phyloP scores from a whole-genome alignment of 2,888 invertebrate species.

The Argyresthia albistria region DNA sequence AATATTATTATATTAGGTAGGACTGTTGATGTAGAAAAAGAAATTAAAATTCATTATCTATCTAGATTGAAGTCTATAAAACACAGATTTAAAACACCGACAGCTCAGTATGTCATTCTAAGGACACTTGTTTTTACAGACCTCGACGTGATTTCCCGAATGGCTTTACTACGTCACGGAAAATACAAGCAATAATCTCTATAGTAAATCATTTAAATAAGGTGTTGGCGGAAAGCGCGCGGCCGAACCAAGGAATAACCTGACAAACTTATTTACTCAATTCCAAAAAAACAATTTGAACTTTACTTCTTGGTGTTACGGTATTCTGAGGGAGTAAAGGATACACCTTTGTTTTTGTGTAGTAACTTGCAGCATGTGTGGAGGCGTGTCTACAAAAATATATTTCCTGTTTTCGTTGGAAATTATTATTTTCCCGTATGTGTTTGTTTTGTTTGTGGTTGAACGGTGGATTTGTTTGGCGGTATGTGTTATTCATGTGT shows the following conservation, averaged over 20 bases:
- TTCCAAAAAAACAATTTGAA: background rate
- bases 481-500: background rate
- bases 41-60: too few relatives aligned
- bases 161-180: background rate
- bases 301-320: background rate
- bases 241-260: background rate
- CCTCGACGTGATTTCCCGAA: background rate
- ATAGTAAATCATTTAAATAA: slow-evolving; percentile 2
- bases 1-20: too few relatives aligned
- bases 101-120: too few relatives aligned
- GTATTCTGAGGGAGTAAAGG: too few relatives aligned
- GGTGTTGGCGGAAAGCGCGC: slow-evolving; percentile 1
- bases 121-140: too few relatives aligned
- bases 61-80: too few relatives aligned
- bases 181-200: background rate
- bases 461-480: background rate
- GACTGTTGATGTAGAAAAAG: too few relatives aligned
- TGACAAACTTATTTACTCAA: background rate
- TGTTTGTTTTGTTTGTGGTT: background rate
- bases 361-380: background rate
- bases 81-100: too few relatives aligned
- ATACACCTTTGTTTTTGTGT: background rate
- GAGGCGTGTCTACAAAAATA: slow-evolving; percentile 3
- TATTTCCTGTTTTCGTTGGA: background rate
- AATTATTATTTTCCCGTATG: slow-evolving; percentile 1